These are phyloP conservation scores for Melieria crassipennis DNA, from an alignment of 2,888 invertebrate species.

Conservation along the genomic window DNA sequence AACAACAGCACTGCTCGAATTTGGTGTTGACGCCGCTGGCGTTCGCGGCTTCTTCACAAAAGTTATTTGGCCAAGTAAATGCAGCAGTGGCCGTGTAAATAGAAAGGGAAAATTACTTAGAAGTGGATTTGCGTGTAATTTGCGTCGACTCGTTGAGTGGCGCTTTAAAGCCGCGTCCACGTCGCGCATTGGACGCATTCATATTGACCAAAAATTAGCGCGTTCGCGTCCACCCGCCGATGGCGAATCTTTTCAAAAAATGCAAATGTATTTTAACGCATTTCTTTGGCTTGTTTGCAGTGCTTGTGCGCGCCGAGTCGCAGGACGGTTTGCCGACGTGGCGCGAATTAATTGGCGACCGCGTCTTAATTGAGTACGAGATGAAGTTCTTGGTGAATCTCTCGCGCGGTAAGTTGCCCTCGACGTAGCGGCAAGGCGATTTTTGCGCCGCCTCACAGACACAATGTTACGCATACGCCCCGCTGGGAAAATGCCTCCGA, in stretches of 20 bases:
- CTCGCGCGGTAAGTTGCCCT: slow-evolving; percentile 47
- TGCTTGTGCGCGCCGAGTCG: slow-evolving; percentile 55
- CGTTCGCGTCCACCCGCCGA: no score
- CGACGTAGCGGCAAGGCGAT: neutral
- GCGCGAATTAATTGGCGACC: slow-evolving; percentile 76
- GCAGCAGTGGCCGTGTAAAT: no score
- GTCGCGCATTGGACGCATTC: no score
- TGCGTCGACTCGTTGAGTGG: no score
- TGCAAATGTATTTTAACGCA: neutral
- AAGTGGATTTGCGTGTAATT: no score
- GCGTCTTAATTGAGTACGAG: slow-evolving; percentile 74
- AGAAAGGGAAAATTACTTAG: no score
- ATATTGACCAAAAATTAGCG: no score
- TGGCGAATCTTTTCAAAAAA: no score
- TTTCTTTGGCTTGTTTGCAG: slow-evolving; percentile 44
- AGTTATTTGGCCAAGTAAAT: slow-evolving; percentile 39
- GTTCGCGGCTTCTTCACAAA: slow-evolving; percentile 41
- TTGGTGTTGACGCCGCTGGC: slow-evolving; percentile 32
- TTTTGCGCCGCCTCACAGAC: neutral
- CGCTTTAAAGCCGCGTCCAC: no score
- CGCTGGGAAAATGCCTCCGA: neutral
- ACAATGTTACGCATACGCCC: slow-evolving; percentile 12
- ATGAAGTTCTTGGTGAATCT: slow-evolving; percentile 76
- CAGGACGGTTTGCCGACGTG: slow-evolving; percentile 68
- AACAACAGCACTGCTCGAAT: no score